Percentiles rank a stretch among this genome's conserved stretches.
phyloP scores from a whole-genome alignment of 1,140 invertebrate species.

The Hydropsyche tenuis region DNA sequence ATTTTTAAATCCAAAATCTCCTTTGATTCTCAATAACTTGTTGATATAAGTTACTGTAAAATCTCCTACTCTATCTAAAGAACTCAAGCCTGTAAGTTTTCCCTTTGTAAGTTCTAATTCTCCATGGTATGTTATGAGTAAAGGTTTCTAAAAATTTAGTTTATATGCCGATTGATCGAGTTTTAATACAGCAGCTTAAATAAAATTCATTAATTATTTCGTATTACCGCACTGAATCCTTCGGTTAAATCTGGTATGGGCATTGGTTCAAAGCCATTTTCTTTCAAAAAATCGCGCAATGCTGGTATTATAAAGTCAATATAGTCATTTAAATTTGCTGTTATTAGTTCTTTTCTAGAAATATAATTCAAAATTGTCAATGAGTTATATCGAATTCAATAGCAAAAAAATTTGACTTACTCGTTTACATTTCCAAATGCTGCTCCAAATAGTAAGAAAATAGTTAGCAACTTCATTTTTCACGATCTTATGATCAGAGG shows the following conservation, averaged over 20 bases:
- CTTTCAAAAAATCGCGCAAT: conserved; percentile 54
- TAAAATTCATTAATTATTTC: background rate
- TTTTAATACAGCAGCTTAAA: background rate
- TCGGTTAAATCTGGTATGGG: conserved; percentile 57
- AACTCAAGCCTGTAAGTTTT: conserved; percentile 57
- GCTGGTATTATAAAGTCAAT: conserved; percentile 56
- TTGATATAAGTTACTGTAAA: conserved; percentile 58
- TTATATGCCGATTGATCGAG: conserved; percentile 1
- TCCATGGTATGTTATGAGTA: conserved; percentile 60
- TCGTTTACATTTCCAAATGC: background rate
- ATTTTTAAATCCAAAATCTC: conserved; percentile 44
- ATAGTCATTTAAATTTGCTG: conserved; percentile 59
- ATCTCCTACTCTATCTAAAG: conserved; percentile 56
- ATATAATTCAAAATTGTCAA: background rate
- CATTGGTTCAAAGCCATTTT: conserved; percentile 59
- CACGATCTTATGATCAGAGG: too few relatives aligned
- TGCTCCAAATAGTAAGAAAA: background rate
- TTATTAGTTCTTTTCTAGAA: conserved; percentile 35
- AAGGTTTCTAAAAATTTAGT: conserved; percentile 45
- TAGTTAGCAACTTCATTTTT: conserved; percentile 1
- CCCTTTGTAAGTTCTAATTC: conserved; percentile 58
- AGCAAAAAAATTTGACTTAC: conserved; percentile 1
- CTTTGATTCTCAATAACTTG: conserved; percentile 56
- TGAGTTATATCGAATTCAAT: too few relatives aligned
- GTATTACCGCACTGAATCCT: conserved; percentile 60